These are phyloP conservation scores for Papilio aristodemus DNA, from an alignment of 1,140 invertebrate species.

Conservation along the genomic window DNA sequence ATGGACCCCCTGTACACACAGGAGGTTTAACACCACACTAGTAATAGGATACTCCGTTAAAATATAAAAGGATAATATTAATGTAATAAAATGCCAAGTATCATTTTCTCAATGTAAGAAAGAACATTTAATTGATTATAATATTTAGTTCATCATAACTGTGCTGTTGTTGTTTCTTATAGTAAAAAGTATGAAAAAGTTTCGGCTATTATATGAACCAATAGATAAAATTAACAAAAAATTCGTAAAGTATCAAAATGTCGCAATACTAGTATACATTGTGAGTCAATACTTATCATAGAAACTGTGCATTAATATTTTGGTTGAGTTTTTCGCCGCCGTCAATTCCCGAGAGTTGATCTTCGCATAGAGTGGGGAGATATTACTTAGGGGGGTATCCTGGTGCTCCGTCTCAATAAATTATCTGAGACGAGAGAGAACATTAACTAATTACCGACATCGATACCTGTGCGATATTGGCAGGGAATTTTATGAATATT, in stretches of 20 bases:
- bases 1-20: too few species aligned
- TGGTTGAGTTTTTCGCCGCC: conserved; percentile 77
- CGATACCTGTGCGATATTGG: conserved; percentile 59
- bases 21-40: too few species aligned
- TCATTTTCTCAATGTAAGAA: too few species aligned
- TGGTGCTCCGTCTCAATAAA: conserved; percentile 76
- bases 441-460: conserved; percentile 78
- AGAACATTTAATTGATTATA: too few species aligned
- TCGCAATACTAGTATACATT: conserved; percentile 38
- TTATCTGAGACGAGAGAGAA: conserved; percentile 74
- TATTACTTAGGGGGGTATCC: conserved; percentile 46
- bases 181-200: too few species aligned
- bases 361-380: conserved; percentile 44
- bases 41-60: too few species aligned
- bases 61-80: too few species aligned
- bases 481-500: conserved; percentile 33
- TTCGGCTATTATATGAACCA: too few species aligned
- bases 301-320: conserved; percentile 77
- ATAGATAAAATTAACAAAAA: conserved; percentile 23
- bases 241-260: conserved; percentile 45
- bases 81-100: too few species aligned
- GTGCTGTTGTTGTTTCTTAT: too few species aligned
- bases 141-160: too few species aligned
- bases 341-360: conserved; percentile 64
- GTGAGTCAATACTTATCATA: conserved; percentile 65